Evolutionary conservation across 2,888 invertebrate species (phyloP).

Genomic region (Mimas tiliae): DNA sequence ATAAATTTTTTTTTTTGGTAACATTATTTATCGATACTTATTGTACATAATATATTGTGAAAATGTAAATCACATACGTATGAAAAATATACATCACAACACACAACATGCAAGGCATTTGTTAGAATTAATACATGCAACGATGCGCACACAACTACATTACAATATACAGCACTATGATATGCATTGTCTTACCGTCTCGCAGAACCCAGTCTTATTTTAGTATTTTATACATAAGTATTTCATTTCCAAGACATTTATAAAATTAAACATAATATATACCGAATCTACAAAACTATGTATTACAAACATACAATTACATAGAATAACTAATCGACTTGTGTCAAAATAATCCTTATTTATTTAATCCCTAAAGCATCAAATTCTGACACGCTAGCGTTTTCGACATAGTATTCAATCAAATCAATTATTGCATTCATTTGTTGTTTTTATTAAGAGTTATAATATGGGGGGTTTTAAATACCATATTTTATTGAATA

Average conservation of each 20-base stretch:
- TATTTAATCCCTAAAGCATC: background rate
- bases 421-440: too few species aligned
- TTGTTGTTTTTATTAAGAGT: too few species aligned
- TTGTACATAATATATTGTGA: too few species aligned
- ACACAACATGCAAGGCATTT: constrained; percentile 6
- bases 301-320: background rate
- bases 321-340: constrained; percentile 3
- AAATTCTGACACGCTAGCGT: background rate
- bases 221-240: background rate
- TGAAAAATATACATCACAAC: background rate
- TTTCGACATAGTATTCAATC: background rate
- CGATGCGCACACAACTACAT: background rate
- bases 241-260: too few species aligned
- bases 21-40: too few species aligned
- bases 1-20: too few species aligned
- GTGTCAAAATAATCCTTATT: too few species aligned
- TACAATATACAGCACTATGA: background rate
- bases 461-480: too few species aligned
- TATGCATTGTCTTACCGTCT: background rate
- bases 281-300: background rate
- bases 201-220: background rate
- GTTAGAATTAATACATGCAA: constrained; percentile 14
- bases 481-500: too few species aligned
- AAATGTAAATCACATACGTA: too few species aligned
- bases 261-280: too few species aligned